Evolutionary conservation across 2,113 vertebrate species (phyloP).

Genomic region (Arenaria interpres): DNA sequence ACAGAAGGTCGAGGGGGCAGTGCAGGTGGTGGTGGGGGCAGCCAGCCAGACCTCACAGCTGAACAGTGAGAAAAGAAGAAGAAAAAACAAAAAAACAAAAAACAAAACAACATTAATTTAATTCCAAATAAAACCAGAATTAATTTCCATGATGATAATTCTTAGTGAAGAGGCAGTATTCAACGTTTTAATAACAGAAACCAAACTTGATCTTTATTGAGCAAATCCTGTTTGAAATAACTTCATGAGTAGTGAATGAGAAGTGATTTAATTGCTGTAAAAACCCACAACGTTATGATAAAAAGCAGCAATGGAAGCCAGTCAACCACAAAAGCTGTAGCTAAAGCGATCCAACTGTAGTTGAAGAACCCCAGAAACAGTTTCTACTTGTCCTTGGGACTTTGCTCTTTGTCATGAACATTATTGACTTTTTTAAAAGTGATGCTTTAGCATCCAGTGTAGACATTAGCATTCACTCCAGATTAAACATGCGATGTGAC

Average conservation of each 20-base stretch:
- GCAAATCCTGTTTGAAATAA: not conserved
- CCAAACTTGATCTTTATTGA: not conserved
- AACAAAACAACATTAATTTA: not conserved
- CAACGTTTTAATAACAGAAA: not conserved
- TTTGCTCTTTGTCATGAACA: not conserved
- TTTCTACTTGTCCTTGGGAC: not conserved
- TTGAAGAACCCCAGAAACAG: not conserved
- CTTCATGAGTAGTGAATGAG: not conserved
- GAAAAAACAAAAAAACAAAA: not conserved
- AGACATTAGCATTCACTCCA: not conserved
- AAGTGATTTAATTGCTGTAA: not conserved
- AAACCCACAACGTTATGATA: not conserved
- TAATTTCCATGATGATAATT: not conserved
- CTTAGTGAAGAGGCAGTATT: not conserved
- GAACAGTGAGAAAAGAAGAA: slow-evolving; percentile 48
- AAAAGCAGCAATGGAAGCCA: not conserved
- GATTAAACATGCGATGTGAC: not conserved
- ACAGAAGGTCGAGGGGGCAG: slow-evolving; percentile 88
- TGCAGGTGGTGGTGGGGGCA: slow-evolving; percentile 86
- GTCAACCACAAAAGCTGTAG: not conserved
- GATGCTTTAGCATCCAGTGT: not conserved
- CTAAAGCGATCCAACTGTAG: not conserved
- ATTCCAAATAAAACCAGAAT: not conserved
- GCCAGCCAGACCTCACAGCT: slow-evolving; percentile 82
- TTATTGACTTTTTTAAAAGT: not conserved